A percentile compares a stretch with the other conserved stretches of the same genome.
Conservation (phyloP, 2,797 vertebrate genomes). For the Amniataba percoides region DNA sequence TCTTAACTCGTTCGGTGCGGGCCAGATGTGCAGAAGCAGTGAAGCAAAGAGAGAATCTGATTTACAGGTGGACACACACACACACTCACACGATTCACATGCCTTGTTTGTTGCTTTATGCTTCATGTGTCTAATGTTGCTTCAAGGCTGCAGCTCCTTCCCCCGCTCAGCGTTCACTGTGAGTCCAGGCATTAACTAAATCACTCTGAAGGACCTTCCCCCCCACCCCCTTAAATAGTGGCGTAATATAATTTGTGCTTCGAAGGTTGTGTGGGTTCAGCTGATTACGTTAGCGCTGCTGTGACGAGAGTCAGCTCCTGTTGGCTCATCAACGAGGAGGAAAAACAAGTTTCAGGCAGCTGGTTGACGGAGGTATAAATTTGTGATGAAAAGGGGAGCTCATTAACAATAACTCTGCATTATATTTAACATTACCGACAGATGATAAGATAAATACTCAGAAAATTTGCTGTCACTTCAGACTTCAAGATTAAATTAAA, state of each 20-base stretch:
- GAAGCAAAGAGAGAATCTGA: constrained; percentile 29
- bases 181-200: constrained; percentile 73
- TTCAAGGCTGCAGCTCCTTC: constrained; percentile 57
- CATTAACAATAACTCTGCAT: constrained; percentile 13
- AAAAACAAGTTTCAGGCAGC: constrained; percentile 28
- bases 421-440: constrained; percentile 7
- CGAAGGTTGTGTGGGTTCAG: constrained; percentile 79
- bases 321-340: constrained; percentile 70
- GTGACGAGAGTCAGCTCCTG: constrained; percentile 71
- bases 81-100: neutral
- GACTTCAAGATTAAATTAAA: constrained; percentile 16
- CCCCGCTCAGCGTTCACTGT: constrained; percentile 43
- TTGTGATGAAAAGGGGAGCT: neutral
- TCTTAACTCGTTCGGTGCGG: constrained; percentile 13
- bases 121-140: constrained; percentile 23
- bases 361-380: constrained; percentile 21
- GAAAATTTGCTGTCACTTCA: constrained; percentile 4
- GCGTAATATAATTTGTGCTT: constrained; percentile 82
- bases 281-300: constrained; percentile 74
- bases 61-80: constrained; percentile 22
- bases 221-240: constrained; percentile 35
- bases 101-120: constrained; percentile 13
- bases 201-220: constrained; percentile 68
- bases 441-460: constrained; percentile 2
- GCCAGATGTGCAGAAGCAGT: constrained; percentile 42